Evolutionary conservation across 2,888 invertebrate species (phyloP).

Genomic region (Congeria kusceri): DNA sequence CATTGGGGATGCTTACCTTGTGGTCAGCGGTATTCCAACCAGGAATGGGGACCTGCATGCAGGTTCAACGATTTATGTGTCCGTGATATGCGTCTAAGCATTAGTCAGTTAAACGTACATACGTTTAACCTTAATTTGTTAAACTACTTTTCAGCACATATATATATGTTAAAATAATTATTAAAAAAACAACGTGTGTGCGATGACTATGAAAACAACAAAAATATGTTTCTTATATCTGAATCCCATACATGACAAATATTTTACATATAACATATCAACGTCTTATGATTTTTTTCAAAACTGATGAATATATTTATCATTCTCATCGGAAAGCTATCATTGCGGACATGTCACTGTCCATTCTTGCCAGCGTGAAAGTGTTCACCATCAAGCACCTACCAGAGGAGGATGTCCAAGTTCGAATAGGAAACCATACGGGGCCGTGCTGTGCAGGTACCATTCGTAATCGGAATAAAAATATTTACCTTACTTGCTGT

Average conservation of each 20-base stretch:
- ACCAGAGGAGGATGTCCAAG: constrained; percentile 52
- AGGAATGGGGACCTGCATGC: constrained; percentile 64
- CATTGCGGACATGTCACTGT: constrained; percentile 67
- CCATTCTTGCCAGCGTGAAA: constrained; percentile 44
- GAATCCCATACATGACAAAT: too few relatives aligned
- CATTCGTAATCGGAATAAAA: too few relatives aligned
- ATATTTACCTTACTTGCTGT: too few relatives aligned
- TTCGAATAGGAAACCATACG: constrained; percentile 67
- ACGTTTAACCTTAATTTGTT: too few relatives aligned
- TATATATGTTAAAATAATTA: not conserved
- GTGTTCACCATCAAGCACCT: constrained; percentile 59
- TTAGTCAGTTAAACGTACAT: too few relatives aligned
- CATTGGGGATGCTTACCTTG: constrained; percentile 69
- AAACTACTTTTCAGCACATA: not conserved
- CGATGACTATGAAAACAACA: too few relatives aligned
- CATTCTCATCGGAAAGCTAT: constrained; percentile 27
- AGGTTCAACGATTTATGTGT: constrained; percentile 19
- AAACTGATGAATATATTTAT: not conserved
- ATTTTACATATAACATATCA: too few relatives aligned
- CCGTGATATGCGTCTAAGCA: not conserved
- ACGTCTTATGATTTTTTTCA: too few relatives aligned
- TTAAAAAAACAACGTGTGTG: not conserved
- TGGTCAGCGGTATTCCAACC: constrained; percentile 66
- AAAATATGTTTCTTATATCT: too few relatives aligned
- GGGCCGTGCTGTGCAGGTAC: constrained; percentile 68